Percentiles rank a stretch among this genome's conserved stretches.
phyloP scores from a whole-genome alignment of 2,797 vertebrate genomes.

The Periophthalmus magnuspinnatus region DNA sequence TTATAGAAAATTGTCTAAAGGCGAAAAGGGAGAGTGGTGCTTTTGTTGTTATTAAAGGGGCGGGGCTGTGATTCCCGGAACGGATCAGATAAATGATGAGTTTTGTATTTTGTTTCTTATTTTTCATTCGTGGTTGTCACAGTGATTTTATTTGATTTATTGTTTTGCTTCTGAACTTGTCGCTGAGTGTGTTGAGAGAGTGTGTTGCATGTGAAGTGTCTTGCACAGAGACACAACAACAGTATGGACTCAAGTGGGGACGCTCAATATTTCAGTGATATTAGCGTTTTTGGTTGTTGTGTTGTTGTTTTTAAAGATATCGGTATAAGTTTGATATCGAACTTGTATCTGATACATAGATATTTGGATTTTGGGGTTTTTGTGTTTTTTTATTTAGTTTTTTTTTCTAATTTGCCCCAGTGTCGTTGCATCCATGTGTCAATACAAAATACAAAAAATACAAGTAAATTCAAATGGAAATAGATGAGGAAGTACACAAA shows the following conservation, averaged over 20 bases:
- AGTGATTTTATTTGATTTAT: neutral
- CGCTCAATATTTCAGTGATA: no score
- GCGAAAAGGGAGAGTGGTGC: slow-evolving; percentile 3
- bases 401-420: no score
- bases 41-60: neutral
- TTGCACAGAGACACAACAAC: no score
- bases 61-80: slow-evolving; percentile 14
- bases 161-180: neutral
- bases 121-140: neutral
- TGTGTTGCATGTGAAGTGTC: neutral
- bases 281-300: no score
- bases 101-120: neutral
- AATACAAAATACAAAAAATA: no score
- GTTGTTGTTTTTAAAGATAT: no score
- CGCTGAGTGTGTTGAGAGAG: neutral
- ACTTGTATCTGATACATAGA: neutral
- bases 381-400: no score
- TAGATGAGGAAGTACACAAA: no score
- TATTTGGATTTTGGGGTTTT: no score
- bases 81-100: neutral
- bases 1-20: slow-evolving; percentile 24
- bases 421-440: no score
- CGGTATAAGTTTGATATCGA: neutral
- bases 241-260: no score
- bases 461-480: no score